Percentiles rank a stretch among this genome's conserved stretches.
These are phyloP conservation scores for Dipodomys merriami DNA, from an alignment of 2,113 vertebrate species.

Conservation along the genomic window DNA sequence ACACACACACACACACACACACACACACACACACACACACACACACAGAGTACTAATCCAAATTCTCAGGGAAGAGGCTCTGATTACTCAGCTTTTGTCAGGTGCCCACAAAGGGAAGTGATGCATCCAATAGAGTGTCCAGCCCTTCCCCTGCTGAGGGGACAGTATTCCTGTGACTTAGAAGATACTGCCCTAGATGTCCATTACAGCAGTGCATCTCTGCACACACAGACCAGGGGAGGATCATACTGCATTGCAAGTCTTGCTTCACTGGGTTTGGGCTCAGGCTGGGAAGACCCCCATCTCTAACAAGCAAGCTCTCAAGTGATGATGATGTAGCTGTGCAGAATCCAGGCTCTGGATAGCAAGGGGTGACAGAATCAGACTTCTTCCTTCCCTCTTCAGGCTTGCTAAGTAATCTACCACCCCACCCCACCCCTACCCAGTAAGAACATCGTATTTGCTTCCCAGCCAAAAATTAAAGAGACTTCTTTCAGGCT, in stretches of 20 bases:
- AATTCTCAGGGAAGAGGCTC: background rate
- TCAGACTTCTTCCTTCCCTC: background rate
- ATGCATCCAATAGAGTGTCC: background rate
- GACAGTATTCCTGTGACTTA: background rate
- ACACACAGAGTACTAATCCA: background rate
- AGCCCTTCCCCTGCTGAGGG: background rate
- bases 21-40: too few species aligned
- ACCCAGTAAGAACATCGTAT: too few species aligned
- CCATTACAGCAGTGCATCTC: background rate
- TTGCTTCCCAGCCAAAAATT: background rate
- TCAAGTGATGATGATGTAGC: background rate
- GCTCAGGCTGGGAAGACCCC: background rate
- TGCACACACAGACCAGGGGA: background rate
- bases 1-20: background rate
- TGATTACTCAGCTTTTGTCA: background rate
- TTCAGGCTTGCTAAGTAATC: background rate
- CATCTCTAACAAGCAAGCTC: background rate
- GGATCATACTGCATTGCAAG: background rate
- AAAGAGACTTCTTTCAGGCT: background rate
- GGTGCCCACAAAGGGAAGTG: background rate
- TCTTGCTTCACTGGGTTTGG: background rate
- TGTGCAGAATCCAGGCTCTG: background rate
- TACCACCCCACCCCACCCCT: background rate
- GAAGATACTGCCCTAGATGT: background rate
- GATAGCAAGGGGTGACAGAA: background rate